These are phyloP conservation scores for Andrena hattorfiana DNA, from an alignment of 2,888 invertebrate species.

Conservation along the genomic window DNA sequence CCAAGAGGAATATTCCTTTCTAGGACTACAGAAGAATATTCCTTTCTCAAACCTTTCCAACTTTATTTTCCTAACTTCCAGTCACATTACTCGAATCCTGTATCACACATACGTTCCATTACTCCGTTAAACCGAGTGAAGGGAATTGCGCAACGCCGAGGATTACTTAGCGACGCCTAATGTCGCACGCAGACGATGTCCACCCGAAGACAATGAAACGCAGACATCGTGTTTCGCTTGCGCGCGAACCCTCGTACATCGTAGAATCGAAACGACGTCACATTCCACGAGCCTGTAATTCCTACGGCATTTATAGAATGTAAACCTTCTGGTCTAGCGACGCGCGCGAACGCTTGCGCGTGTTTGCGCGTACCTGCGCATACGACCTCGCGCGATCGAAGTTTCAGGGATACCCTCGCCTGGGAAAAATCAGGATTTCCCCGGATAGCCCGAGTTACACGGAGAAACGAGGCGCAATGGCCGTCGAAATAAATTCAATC, in stretches of 20 bases:
- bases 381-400: neutral
- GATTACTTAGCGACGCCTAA: conserved; percentile 1
- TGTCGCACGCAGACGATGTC: neutral
- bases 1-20: no score
- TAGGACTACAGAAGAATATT: no score
- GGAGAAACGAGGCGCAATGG: neutral
- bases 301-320: conserved; percentile 49
- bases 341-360: neutral
- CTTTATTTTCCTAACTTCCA: no score
- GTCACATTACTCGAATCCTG: no score
- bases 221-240: conserved; percentile 7
- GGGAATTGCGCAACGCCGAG: conserved; percentile 17
- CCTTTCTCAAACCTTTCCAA: no score
- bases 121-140: conserved; percentile 24
- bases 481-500: neutral
- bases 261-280: conserved; percentile 38
- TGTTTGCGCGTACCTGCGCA: neutral
- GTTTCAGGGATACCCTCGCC: neutral
- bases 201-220: conserved; percentile 23
- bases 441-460: neutral
- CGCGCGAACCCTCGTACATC: conserved; percentile 13
- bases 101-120: neutral
- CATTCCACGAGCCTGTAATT: conserved; percentile 58
- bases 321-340: conserved; percentile 38
- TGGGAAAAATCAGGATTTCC: conserved; percentile 15